phyloP scores from a whole-genome alignment of 2,888 invertebrate species.

The Ctenicera cuprea region DNA sequence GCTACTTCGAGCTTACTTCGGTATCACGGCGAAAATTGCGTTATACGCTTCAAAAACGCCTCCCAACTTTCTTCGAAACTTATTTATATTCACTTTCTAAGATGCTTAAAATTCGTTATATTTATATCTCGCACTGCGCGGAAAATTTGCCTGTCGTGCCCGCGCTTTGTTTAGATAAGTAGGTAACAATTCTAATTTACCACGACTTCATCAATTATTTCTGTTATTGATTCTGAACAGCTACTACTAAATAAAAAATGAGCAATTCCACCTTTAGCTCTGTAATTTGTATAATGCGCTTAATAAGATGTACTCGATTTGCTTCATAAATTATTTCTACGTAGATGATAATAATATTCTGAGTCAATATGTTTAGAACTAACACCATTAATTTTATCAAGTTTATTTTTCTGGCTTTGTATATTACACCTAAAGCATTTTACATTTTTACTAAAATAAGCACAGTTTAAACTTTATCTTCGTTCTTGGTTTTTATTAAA shows the following conservation, averaged over 20 bases:
- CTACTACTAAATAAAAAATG: background rate
- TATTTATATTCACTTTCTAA: conserved; percentile 21
- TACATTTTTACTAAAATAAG: no score
- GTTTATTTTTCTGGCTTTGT: background rate
- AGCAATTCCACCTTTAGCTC: conserved; percentile 3
- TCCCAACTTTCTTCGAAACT: conserved; percentile 13
- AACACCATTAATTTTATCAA: background rate
- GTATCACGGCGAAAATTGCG: conserved; percentile 19
- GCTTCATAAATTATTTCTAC: background rate
- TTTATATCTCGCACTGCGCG: background rate
- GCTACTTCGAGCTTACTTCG: conserved; percentile 16
- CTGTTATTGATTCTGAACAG: conserved; percentile 5
- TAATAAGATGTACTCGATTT: background rate
- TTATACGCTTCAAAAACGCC: conserved; percentile 23
- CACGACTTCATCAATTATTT: background rate
- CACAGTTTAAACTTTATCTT: no score
- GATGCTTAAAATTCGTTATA: conserved; percentile 19
- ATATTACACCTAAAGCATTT: no score
- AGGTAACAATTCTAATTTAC: background rate
- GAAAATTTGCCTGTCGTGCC: background rate
- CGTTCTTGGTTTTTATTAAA: no score
- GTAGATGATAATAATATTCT: background rate
- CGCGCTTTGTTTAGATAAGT: conserved; percentile 9
- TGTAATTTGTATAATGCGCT: conserved; percentile 12
- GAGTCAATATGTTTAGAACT: background rate